Conservation (phyloP, 1,140 invertebrate species). For the Steinernema feltiae region DNA sequence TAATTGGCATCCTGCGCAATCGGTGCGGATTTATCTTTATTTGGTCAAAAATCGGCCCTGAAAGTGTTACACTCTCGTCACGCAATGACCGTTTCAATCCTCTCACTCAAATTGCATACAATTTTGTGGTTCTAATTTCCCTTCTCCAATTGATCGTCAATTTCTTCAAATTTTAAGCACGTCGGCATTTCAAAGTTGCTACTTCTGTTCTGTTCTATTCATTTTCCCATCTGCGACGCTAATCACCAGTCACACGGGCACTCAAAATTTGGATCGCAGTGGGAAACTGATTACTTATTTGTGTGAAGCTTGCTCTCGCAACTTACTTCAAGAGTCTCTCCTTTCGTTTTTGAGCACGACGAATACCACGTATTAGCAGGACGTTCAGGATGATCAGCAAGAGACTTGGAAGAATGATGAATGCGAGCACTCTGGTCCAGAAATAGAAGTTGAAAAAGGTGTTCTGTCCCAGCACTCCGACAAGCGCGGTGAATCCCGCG, state of each 20-base stretch:
- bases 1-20: background rate
- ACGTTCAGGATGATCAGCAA: conserved; percentile 80
- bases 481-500: conserved; percentile 33
- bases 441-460: conserved; percentile 58
- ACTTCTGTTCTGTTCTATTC: background rate
- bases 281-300: background rate
- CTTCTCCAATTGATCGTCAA: no score
- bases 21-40: background rate
- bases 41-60: conserved; percentile 21
- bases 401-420: conserved; percentile 80
- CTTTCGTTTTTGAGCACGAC: conserved; percentile 70
- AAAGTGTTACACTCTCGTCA: background rate
- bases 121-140: no score
- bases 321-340: conserved; percentile 48
- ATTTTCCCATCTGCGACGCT: background rate
- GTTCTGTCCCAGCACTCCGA: conserved; percentile 46
- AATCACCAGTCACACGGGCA: no score
- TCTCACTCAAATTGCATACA: background rate
- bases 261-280: background rate
- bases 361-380: conserved; percentile 75
- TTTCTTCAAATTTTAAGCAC: background rate
- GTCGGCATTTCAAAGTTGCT: background rate
- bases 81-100: background rate
- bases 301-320: background rate
- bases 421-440: conserved; percentile 79